Conservation (phyloP, 2,797 vertebrate genomes). For the Hafferia zeledoni region DNA sequence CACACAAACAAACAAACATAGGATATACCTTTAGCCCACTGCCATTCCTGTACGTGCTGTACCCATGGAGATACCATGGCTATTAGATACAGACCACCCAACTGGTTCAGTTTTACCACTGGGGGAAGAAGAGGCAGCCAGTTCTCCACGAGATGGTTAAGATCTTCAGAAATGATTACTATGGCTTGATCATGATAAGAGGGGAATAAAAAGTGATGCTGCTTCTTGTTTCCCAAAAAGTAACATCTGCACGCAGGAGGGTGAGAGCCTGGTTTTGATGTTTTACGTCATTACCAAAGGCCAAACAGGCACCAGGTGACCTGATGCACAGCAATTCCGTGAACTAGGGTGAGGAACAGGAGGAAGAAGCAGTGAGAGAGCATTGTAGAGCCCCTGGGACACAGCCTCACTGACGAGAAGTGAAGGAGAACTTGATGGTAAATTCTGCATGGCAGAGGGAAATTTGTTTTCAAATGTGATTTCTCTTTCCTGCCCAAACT, state of each 20-base stretch:
- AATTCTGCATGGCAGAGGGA: neutral
- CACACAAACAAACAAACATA: neutral
- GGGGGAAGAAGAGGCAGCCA: neutral
- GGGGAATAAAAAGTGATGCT: neutral
- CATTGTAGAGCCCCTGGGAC: neutral
- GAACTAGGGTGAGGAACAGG: accelerated
- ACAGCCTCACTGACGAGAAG: neutral
- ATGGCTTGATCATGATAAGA: neutral
- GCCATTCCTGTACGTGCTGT: neutral
- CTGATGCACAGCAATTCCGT: neutral
- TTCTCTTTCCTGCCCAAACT: neutral
- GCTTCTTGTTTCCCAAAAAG: neutral
- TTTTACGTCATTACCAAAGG: neutral
- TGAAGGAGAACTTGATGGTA: neutral
- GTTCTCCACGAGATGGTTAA: neutral
- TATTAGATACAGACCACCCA: neutral
- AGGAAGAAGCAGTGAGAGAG: neutral
- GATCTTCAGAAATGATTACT: neutral
- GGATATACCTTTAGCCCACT: neutral
- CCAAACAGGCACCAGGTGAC: neutral
- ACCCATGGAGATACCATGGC: accelerated
- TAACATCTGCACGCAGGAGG: neutral
- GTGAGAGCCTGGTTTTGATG: neutral
- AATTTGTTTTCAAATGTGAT: neutral
- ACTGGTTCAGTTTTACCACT: neutral